phyloP scores from a whole-genome alignment of 2,113 vertebrate genomes.

The Hippocampus guttulatus region DNA sequence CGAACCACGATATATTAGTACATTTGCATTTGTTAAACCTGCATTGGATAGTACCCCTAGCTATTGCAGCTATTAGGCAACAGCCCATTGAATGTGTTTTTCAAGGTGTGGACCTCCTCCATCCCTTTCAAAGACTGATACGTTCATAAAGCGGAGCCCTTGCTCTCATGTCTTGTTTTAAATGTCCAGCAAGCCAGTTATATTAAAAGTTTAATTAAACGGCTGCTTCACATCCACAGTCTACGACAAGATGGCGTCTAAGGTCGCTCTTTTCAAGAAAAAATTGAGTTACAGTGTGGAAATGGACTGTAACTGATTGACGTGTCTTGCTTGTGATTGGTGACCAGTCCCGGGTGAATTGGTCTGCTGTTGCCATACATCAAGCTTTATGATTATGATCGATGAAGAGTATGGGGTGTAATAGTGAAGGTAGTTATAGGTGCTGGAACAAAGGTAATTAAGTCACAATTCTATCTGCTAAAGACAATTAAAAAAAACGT shows the following conservation, averaged over 20 bases:
- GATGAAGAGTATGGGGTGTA: neutral
- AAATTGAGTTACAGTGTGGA: too few relatives aligned
- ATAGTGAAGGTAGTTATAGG: neutral
- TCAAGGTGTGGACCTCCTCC: neutral
- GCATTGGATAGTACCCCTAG: too few relatives aligned
- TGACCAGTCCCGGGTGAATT: neutral
- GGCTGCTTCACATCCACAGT: neutral
- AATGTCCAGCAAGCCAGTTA: slow-evolving; percentile 1
- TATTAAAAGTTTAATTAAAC: slow-evolving; percentile 15
- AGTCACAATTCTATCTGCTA: neutral
- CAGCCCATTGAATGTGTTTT: neutral
- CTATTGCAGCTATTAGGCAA: neutral
- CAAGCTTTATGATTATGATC: too few relatives aligned
- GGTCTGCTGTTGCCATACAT: neutral
- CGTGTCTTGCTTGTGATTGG: neutral
- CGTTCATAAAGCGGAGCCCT: neutral
- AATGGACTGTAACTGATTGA: neutral
- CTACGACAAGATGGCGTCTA: neutral
- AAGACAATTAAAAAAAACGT: too few relatives aligned
- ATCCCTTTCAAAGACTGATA: neutral
- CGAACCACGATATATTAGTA: too few relatives aligned
- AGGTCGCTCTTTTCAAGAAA: neutral
- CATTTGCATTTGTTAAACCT: too few relatives aligned
- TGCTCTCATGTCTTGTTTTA: slow-evolving; percentile 5
- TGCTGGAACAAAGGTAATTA: neutral